A percentile compares a stretch with the other conserved stretches of the same genome.
phyloP scores from a whole-genome alignment of 1,140 invertebrate species.

The Agrypnia vestita region DNA sequence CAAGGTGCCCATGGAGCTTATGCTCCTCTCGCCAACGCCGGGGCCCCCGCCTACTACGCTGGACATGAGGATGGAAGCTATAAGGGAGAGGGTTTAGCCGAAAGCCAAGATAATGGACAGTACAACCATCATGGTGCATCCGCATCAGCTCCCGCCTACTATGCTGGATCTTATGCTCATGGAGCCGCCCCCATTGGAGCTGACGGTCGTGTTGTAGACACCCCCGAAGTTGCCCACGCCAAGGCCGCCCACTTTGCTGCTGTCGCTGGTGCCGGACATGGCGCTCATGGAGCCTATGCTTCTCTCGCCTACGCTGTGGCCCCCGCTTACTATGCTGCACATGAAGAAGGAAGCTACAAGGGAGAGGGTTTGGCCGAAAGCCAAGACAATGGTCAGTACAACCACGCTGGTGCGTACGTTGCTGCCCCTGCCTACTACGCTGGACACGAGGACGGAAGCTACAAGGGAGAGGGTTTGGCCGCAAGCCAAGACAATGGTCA shows the following conservation, averaged over 20 bases:
- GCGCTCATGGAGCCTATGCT: constrained; percentile 42
- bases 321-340: constrained; percentile 60
- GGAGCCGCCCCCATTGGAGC: constrained; percentile 63
- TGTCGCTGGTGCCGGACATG: background rate
- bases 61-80: constrained; percentile 21
- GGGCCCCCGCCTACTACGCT: too few relatives aligned
- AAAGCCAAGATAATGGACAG: constrained; percentile 27
- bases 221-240: constrained; percentile 69
- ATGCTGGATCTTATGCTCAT: constrained; percentile 17
- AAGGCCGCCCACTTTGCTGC: constrained; percentile 67
- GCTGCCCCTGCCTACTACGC: constrained; percentile 61
- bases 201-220: constrained; percentile 66
- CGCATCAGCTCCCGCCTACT: background rate
- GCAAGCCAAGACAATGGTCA: too few relatives aligned
- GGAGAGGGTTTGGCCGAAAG: constrained; percentile 50
- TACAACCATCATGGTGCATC: background rate
- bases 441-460: background rate
- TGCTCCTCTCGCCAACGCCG: too few relatives aligned
- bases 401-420: constrained; percentile 61
- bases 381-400: constrained; percentile 35
- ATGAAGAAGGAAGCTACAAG: constrained; percentile 45
- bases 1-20: constrained; percentile 58
- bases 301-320: constrained; percentile 19
- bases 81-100: constrained; percentile 28
- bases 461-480: too few relatives aligned